These are phyloP conservation scores for Eira barbara DNA, from an alignment of 2,113 vertebrate species.

Conservation along the genomic window DNA sequence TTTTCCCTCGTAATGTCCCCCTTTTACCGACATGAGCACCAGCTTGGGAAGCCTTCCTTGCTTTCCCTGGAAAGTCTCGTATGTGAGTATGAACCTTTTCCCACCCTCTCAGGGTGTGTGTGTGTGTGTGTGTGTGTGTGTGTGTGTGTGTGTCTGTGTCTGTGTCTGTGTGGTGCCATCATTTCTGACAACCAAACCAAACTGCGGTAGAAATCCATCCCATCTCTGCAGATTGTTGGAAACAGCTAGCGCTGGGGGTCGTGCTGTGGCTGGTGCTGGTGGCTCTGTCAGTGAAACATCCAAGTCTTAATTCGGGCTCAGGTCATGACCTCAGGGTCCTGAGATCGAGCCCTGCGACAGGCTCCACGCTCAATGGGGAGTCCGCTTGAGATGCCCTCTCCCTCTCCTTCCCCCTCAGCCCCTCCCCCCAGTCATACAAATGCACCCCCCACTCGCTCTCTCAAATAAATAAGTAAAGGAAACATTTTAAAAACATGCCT, in stretches of 20 bases:
- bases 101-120: not conserved
- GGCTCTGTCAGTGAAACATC: not conserved
- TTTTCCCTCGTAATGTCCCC: not conserved
- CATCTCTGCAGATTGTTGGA: not conserved
- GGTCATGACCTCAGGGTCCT: not conserved
- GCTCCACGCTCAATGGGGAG: not conserved
- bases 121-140: not conserved
- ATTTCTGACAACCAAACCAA: not conserved
- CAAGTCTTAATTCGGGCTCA: not conserved
- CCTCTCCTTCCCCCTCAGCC: not conserved
- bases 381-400: not conserved
- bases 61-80: not conserved
- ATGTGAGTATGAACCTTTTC: not conserved
- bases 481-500: not conserved
- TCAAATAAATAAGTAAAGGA: not conserved
- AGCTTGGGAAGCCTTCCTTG: not conserved
- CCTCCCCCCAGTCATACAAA: not conserved
- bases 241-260: not conserved
- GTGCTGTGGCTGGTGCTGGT: too few relatives aligned
- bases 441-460: not conserved
- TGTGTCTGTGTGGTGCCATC: not conserved
- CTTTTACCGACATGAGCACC: not conserved
- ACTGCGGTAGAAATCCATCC: not conserved
- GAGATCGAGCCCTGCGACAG: not conserved
- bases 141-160: too few relatives aligned